phyloP scores from a whole-genome alignment of 1,140 invertebrate species.

The Ips nitidus region DNA sequence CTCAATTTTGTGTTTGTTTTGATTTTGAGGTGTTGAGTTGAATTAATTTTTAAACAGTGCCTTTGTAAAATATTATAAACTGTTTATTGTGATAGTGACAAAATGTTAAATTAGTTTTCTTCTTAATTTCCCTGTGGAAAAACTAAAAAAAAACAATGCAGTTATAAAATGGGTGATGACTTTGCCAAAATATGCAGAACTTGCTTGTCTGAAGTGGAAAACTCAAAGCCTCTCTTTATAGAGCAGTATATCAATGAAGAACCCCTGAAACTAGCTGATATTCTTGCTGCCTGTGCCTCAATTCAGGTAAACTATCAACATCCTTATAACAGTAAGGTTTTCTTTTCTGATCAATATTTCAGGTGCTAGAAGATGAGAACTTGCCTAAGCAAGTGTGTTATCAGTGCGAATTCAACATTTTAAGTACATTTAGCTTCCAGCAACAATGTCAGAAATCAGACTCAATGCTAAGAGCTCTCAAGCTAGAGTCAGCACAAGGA shows the following conservation, averaged over 20 bases:
- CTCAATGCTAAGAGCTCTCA: slow-evolving; percentile 44
- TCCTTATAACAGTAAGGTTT: not conserved
- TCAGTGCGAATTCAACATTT: slow-evolving; percentile 51
- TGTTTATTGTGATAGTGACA: no score
- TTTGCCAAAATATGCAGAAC: slow-evolving; percentile 47
- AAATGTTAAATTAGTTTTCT: no score
- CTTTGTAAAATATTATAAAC: no score
- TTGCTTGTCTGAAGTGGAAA: slow-evolving; percentile 40
- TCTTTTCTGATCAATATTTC: slow-evolving; percentile 13
- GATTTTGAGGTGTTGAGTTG: no score
- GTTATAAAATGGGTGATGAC: slow-evolving; percentile 36
- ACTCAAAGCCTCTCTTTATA: slow-evolving; percentile 41
- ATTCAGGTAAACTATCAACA: slow-evolving; percentile 25
- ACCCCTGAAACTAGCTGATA: slow-evolving; percentile 39
- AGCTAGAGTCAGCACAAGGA: not conserved
- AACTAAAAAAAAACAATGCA: no score
- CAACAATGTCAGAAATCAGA: slow-evolving; percentile 52
- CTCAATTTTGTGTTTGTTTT: no score
- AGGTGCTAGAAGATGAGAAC: slow-evolving; percentile 52
- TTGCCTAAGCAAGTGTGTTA: slow-evolving; percentile 52
- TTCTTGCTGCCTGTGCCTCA: slow-evolving; percentile 40
- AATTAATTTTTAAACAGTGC: no score
- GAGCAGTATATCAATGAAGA: slow-evolving; percentile 39
- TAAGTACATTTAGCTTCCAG: slow-evolving; percentile 52
- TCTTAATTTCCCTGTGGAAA: no score